A percentile compares a stretch with the other conserved stretches of the same genome.
These are phyloP conservation scores for Sitobion miscanthi DNA, from an alignment of 1,140 invertebrate genomes.

Conservation along the genomic window DNA sequence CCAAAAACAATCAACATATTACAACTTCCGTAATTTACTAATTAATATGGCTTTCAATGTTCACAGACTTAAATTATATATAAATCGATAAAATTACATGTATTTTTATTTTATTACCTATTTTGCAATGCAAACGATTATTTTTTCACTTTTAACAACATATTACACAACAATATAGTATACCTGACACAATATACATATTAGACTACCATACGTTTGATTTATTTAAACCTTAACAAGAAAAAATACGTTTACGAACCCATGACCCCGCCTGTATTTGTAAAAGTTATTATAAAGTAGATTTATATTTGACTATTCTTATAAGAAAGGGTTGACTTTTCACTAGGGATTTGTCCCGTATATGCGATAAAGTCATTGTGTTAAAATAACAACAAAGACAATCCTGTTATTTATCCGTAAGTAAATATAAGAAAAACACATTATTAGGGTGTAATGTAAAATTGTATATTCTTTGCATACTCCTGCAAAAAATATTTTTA, in stretches of 20 bases:
- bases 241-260: neutral
- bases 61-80: neutral
- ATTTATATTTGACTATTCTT: neutral
- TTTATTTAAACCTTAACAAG: neutral
- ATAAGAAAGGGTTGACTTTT: neutral
- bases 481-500: neutral
- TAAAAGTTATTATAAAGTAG: neutral
- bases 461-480: neutral
- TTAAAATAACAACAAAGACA: neutral
- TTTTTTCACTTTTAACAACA: no score
- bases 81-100: neutral
- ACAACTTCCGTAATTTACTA: neutral
- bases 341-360: neutral
- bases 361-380: neutral
- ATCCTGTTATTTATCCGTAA: neutral
- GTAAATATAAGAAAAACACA: conserved; percentile 5
- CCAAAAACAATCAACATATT: neutral
- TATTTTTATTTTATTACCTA: neutral
- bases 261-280: neutral
- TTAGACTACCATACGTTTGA: neutral
- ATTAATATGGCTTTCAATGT: neutral
- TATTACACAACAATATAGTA: no score
- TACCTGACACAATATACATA: neutral
- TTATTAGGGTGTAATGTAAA: neutral
- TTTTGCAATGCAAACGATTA: neutral